Percentiles rank a stretch among this genome's conserved stretches.
Conservation (phyloP, 1,140 invertebrate genomes). For the Drosophila pectinifera region DNA sequence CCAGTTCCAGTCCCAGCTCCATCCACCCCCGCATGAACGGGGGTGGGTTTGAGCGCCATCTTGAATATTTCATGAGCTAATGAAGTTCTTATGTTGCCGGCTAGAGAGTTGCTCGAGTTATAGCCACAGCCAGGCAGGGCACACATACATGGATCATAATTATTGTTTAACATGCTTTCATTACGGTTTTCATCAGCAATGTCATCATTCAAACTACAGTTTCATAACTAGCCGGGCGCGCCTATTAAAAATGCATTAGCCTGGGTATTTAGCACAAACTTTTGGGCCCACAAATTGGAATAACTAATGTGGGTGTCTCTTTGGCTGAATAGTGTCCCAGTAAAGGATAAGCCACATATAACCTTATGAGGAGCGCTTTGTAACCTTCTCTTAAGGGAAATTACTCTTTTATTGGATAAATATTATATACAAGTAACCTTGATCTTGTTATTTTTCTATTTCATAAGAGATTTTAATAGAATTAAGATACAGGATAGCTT, state of each 20-base stretch:
- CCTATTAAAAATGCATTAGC: conserved; percentile 71
- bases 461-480: background rate
- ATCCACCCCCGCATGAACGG: conserved; percentile 22
- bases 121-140: conserved; percentile 35
- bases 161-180: conserved; percentile 77
- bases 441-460: too few relatives aligned
- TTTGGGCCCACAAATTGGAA: conserved; percentile 38
- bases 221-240: conserved; percentile 54
- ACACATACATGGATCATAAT: conserved; percentile 68
- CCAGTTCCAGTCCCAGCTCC: background rate
- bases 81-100: conserved; percentile 75
- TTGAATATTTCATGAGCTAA: conserved; percentile 84
- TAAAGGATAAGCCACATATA: conserved; percentile 2
- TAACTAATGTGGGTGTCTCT: conserved; percentile 16
- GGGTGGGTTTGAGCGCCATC: conserved; percentile 72
- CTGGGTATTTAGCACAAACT: conserved; percentile 44
- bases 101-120: conserved; percentile 54
- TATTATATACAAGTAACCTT: background rate
- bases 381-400: too few relatives aligned
- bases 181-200: conserved; percentile 78
- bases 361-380: background rate
- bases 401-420: background rate
- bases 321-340: background rate
- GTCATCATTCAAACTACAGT: conserved; percentile 77
- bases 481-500: too few relatives aligned